Base-by-base conservation (phyloP, 2,888 invertebrate genomes). In the Allygus modestus region DNA sequence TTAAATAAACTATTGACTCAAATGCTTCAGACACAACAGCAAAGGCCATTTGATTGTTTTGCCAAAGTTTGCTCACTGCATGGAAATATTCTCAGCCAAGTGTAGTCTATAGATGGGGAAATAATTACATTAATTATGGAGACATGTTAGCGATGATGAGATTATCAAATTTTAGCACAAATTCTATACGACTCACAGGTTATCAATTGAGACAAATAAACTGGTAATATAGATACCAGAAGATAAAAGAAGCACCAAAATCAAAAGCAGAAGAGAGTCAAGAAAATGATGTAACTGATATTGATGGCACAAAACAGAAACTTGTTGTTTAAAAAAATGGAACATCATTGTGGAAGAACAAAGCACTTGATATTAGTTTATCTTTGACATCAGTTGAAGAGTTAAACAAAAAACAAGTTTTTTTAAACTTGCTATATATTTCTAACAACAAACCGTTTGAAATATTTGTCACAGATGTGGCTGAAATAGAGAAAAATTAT, bases 141-240 rank as follows among this genome's bases (percentile, higher is more conserved):
- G 61, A 61, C 33, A 69, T 69, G 7, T 4, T 69, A n/a, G 69
- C 69, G 1, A 69, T 69, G 69, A 31, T 69, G 17, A 28, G 69
- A 33, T 33, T 69, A 37, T 69, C 31, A 23, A 31, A 33, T 15
- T 31, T 31, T n/a, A 33, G 15, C 11, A 17, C 33, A 28, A n/a
- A n/a, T n/a, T n/a, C n/a, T 7, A 61, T 5, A 31, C 33, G 31
- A 2, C 69, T 7, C 17, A 17, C 17, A 17, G 33, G 17, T 12
- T 31, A 33, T 15, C 61, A 69, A n/a, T 54, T 4, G 54, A 15
- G 54, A 17, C n/a, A 54, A 23, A 28, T 17, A n/a, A 69, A 69
- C 33, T 69, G 69, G 69, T 4, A 33, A n/a, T 4, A 9, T 0
- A 69, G 28, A 17, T 69, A 69, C n/a, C 33, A 17, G 1, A 69